phyloP scores from a whole-genome alignment of 2,797 vertebrate genomes.

The Remorina albescens region DNA sequence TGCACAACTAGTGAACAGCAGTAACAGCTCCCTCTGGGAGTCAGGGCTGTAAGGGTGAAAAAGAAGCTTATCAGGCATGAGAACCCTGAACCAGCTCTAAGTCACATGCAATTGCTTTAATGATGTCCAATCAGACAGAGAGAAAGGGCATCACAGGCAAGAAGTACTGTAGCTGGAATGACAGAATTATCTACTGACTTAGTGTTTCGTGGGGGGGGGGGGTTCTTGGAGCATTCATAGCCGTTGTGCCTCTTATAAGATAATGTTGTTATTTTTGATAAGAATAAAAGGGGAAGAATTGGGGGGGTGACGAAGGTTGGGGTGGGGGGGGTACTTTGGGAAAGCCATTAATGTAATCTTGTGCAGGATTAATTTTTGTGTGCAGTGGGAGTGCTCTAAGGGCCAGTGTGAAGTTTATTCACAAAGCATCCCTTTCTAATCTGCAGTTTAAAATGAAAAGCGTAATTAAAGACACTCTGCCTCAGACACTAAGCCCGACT shows the following conservation, averaged over 20 bases:
- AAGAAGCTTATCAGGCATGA: constrained; percentile 74
- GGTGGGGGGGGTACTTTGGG: constrained; percentile 74
- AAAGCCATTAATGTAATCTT: constrained; percentile 85
- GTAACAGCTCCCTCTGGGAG: constrained; percentile 80
- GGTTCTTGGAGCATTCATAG: constrained; percentile 50
- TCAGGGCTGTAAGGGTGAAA: constrained; percentile 53
- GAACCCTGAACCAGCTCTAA: constrained; percentile 68
- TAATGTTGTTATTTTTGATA: constrained; percentile 81
- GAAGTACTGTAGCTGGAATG: constrained; percentile 69
- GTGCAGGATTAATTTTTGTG: constrained; percentile 82
- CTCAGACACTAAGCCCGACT: constrained; percentile 26
- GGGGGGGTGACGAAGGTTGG: constrained; percentile 23
- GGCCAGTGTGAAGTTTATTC: constrained; percentile 73
- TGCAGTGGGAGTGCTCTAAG: constrained; percentile 63
- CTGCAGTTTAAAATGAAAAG: constrained; percentile 81
- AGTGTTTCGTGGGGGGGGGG: constrained; percentile 46
- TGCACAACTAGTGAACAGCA: constrained; percentile 72
- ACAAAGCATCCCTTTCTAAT: constrained; percentile 77
- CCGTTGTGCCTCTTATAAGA: constrained; percentile 65
- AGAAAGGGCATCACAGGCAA: constrained; percentile 43
- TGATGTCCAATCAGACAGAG: constrained; percentile 65
- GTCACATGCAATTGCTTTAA: constrained; percentile 78
- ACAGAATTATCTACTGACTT: constrained; percentile 78
- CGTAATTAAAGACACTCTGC: constrained; percentile 81
- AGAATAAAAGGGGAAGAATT: constrained; percentile 57